A percentile compares a stretch with the other conserved stretches of the same genome.
phyloP scores from a whole-genome alignment of 2,113 vertebrate genomes.

The Gadus macrocephalus region DNA sequence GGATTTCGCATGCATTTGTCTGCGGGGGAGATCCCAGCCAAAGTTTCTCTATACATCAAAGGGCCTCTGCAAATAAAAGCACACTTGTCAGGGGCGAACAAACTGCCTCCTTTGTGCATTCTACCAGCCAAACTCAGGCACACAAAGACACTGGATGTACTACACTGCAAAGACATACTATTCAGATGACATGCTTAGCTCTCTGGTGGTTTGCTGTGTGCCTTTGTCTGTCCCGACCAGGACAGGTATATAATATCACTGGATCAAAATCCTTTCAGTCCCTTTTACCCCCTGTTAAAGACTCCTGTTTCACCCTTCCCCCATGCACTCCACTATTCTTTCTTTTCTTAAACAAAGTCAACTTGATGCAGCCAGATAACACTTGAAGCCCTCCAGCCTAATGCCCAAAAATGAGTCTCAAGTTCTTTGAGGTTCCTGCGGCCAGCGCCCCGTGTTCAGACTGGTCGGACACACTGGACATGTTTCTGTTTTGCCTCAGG shows the following conservation, averaged over 20 bases:
- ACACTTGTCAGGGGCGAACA: conserved; percentile 77
- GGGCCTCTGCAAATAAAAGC: conserved; percentile 73
- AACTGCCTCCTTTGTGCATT: conserved; percentile 76
- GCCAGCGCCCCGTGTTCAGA: conserved; percentile 33
- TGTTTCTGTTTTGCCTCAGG: conserved; percentile 29
- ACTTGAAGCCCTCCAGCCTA: conserved; percentile 63
- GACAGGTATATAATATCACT: conserved; percentile 79
- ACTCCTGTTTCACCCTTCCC: conserved; percentile 71
- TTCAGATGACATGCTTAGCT: conserved; percentile 78
- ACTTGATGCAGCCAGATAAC: conserved; percentile 73
- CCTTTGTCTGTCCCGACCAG: conserved; percentile 72
- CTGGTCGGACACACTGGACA: conserved; percentile 51
- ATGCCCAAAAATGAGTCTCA: conserved; percentile 67
- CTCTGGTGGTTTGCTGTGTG: conserved; percentile 70
- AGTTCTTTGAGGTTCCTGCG: conserved; percentile 54
- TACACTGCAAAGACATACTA: conserved; percentile 74
- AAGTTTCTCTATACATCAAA: conserved; percentile 78
- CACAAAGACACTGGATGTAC: conserved; percentile 78
- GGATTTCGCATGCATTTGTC: conserved; percentile 72
- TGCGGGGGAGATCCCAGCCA: conserved; percentile 71
- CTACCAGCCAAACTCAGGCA: conserved; percentile 68
- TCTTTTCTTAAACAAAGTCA: conserved; percentile 74
- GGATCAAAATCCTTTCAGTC: conserved; percentile 76
- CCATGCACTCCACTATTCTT: conserved; percentile 63
- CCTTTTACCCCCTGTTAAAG: conserved; percentile 68